These are phyloP conservation scores for Falco naumanni DNA, from an alignment of 2,797 vertebrate genomes.

Conservation along the genomic window DNA sequence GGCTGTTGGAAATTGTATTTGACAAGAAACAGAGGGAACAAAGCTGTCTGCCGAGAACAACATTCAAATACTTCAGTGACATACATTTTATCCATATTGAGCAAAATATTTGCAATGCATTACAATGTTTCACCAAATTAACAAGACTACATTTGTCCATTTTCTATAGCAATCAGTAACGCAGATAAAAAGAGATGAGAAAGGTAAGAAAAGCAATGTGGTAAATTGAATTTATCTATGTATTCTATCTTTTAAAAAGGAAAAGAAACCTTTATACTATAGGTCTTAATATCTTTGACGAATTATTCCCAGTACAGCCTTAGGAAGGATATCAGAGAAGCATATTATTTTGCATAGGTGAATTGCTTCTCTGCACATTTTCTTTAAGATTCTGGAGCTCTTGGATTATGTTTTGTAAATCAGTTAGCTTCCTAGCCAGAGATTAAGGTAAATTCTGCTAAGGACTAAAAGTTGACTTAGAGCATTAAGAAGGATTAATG, in stretches of 20 bases:
- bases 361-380: conserved; percentile 70
- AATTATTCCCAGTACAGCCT: neutral
- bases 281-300: neutral
- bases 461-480: conserved; percentile 99
- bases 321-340: neutral
- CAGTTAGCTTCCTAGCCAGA: conserved; percentile 94
- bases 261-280: neutral
- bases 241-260: neutral
- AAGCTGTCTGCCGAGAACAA: neutral
- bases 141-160: neutral
- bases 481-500: conserved; percentile 99
- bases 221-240: neutral
- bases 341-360: conserved; percentile 47
- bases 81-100: neutral
- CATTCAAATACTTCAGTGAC: neutral
- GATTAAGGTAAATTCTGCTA: conserved; percentile 99
- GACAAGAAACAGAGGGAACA: neutral
- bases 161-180: neutral
- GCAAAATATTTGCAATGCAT: neutral
- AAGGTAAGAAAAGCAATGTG: neutral
- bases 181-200: neutral
- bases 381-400: conserved; percentile 79
- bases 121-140: conserved; percentile 15
- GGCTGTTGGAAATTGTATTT: neutral
- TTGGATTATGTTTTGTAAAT: conserved; percentile 89